Conservation (phyloP, 2,888 invertebrate species). For the Troides helena region DNA sequence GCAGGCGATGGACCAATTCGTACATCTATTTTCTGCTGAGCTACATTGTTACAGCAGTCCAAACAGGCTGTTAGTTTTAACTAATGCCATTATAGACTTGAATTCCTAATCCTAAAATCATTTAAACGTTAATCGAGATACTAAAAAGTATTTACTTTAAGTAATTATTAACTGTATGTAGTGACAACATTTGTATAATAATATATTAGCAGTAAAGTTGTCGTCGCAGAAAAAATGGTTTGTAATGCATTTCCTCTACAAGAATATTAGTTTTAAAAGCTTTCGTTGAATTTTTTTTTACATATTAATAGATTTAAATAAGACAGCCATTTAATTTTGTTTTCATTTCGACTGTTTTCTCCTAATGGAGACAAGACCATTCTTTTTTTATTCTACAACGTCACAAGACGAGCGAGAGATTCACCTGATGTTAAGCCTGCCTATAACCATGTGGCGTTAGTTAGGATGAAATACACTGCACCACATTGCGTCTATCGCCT, state of each 20-base stretch:
- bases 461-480: too few relatives aligned
- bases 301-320: too few relatives aligned
- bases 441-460: too few relatives aligned
- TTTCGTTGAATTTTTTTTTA: too few relatives aligned
- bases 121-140: background rate
- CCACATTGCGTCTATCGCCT: too few relatives aligned
- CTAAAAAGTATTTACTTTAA: conserved; percentile 2
- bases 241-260: background rate
- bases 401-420: too few relatives aligned
- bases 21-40: conserved; percentile 26
- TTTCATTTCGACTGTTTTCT: too few relatives aligned
- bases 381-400: too few relatives aligned
- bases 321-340: too few relatives aligned
- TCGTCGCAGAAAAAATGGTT: background rate
- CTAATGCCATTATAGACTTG: conserved; percentile 12
- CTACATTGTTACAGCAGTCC: conserved; percentile 23
- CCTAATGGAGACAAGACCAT: too few relatives aligned
- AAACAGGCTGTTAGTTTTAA: background rate
- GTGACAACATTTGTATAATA: background rate
- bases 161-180: conserved; percentile 3
- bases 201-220: conserved; percentile 1
- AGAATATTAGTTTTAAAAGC: too few relatives aligned
- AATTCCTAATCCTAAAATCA: conserved; percentile 2
- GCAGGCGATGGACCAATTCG: conserved; percentile 28
- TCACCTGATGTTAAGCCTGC: too few relatives aligned